Conservation (phyloP, 2,113 vertebrate genomes). For the Oophaga pumilio region DNA sequence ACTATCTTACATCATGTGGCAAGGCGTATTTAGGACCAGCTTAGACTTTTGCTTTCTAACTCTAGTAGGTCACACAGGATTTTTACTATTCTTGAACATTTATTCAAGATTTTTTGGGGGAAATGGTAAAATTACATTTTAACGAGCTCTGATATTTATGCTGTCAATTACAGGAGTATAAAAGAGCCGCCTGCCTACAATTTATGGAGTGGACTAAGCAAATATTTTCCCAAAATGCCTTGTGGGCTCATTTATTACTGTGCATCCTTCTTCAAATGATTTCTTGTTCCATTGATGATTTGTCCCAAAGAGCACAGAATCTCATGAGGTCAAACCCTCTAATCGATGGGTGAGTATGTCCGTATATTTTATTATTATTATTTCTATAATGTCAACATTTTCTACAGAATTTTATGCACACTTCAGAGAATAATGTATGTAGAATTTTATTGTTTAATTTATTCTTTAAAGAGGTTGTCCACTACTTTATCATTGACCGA, state of each 20-base stretch:
- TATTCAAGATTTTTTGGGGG: no score
- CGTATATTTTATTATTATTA: neutral
- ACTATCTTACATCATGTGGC: no score
- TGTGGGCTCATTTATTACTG: neutral
- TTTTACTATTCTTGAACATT: no score
- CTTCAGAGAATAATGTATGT: no score
- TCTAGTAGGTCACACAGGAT: no score
- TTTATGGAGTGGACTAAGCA: neutral
- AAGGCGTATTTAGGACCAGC: no score
- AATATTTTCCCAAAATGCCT: neutral
- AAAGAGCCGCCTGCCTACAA: neutral
- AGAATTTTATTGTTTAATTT: no score
- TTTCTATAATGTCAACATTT: neutral
- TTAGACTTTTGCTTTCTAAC: no score
- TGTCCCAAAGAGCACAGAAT: slow-evolving; percentile 60
- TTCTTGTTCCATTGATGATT: slow-evolving; percentile 62
- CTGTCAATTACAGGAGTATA: neutral
- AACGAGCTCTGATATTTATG: neutral
- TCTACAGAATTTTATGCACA: neutral
- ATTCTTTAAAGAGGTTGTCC: no score
- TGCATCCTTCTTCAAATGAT: slow-evolving; percentile 54
- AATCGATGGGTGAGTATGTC: slow-evolving; percentile 79
- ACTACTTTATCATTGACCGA: no score
- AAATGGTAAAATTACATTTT: no score
- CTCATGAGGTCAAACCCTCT: slow-evolving; percentile 76